Conservation (phyloP, 1,140 invertebrate genomes). For the Brevipalpus yothersi region DNA sequence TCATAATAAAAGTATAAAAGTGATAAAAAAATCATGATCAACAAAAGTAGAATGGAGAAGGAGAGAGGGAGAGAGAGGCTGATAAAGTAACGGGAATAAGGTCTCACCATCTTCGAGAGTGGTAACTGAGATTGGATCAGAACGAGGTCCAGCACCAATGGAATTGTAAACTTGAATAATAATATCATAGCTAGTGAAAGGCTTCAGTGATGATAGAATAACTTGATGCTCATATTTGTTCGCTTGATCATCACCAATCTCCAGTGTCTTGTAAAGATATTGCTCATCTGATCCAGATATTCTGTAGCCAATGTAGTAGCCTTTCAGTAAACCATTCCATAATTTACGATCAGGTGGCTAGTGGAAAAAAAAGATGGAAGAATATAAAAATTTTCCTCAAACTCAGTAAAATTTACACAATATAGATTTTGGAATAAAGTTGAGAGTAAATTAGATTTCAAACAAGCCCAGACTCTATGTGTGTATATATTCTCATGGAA, state of each 20-base stretch:
- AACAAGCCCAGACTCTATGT: too few species aligned
- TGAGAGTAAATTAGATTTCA: too few species aligned
- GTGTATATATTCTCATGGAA: too few species aligned
- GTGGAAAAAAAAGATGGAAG: neutral
- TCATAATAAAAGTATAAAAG: too few species aligned
- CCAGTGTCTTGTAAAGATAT: slow-evolving; percentile 71
- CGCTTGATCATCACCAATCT: slow-evolving; percentile 28
- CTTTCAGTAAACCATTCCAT: slow-evolving; percentile 47
- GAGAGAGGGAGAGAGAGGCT: neutral
- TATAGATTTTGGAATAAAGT: too few species aligned
- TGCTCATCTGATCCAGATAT: slow-evolving; percentile 21
- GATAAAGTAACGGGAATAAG: too few species aligned
- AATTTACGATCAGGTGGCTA: slow-evolving; percentile 49
- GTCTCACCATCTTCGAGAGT: slow-evolving; percentile 15
- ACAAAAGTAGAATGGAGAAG: neutral
- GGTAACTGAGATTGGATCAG: slow-evolving; percentile 18
- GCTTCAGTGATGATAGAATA: slow-evolving; percentile 1
- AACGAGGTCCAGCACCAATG: slow-evolving; percentile 21
- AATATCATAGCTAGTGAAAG: slow-evolving; percentile 21
- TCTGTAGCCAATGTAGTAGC: slow-evolving; percentile 34
- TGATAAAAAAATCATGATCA: too few species aligned
- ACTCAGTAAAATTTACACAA: too few species aligned
- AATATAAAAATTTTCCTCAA: neutral
- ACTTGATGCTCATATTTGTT: neutral
- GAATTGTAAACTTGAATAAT: slow-evolving; percentile 25